Evolutionary conservation across 2,113 vertebrate species (phyloP), one percentile per base, ranked within the genome.

Genomic region (Platichthys stellatus): DNA sequence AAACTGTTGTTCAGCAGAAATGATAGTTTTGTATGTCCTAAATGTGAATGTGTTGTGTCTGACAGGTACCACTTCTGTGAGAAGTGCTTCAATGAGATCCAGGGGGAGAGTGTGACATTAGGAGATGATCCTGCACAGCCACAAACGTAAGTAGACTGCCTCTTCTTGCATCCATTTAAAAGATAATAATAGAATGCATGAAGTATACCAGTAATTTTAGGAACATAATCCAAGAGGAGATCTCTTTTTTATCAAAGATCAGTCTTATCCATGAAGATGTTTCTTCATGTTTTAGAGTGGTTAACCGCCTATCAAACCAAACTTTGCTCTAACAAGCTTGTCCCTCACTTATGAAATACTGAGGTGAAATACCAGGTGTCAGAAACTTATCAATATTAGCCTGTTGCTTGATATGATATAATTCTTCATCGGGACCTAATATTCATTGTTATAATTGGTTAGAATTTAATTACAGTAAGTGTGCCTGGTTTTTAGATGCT

Each of bases 21-120:
- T n/a, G 66, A 15, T 24, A 8, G 3, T 24, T 21, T 72, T 69
- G 2, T 74, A 58, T 8, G 4, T 62, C 40, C 13, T 56, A 18
- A 68, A 14, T 53, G 2, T 63, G 0, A 67, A 24, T 83, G 91
- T 95, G 89, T 94, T 85, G 91, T 86, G 91, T 91, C 93, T 90
- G 93, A 83, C 94, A 99, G 98, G 95, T 99, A 99, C 95, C 97
- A 99, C 94, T 99, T 99, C 94, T 99, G 98, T 94, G 98, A 99
- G 94, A 99, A 99, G 94, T 99, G 98, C 95, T 99, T 99, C 94
- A 99, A 97, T 93, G 98, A 99, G 95, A 99, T 99, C 94, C 98
- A 99, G 93, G 97, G 98, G 82, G 97, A 99, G 88, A 99, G 96
- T 89, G 97, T 99, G 92, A 99, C 97, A 68, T 93, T 99, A 90